Evolutionary conservation across 2,888 invertebrate genomes (phyloP), one percentile per base, ranked within the genome.

Genomic region (Andricus curvator): DNA sequence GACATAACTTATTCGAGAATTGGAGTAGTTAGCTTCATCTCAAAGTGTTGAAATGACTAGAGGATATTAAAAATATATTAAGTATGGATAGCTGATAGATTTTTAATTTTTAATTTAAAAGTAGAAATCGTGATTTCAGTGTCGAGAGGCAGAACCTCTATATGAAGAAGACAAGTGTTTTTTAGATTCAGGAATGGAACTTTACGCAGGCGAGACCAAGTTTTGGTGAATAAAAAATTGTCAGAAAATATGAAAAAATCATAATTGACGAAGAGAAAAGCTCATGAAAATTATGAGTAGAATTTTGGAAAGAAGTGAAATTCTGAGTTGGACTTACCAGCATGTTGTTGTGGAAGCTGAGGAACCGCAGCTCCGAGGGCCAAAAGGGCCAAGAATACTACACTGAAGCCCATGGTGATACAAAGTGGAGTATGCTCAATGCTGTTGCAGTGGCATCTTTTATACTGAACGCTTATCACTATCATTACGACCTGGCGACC

Each of bases 381-480:
- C 86, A 89, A 88, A 81, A 92, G 85, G 87, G 91, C 89, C 85
- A 92, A 86, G 85, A 92, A 87, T 85, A 91, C 87, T 82, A 91
- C 84, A 86, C 89, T 87, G 85, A 87, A 90, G 87, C 88, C 90
- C 92, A 92, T 92, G 87, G 87, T 89, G 89, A 88, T 89, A 84
- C 90, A 89, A 88, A 85, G 86, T 81, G 87, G 87, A 86, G 88
- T 88, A 89, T 91, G 88, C 83, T 83, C 62, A 83, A 79, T 78
- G 83, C 25, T 33, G 65, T 8, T 77, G 68, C 78, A 41, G 29
- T 79, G 66, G 79, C 83, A 82, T 80, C 90, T 92, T 92, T 90
- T 92, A 92, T 92, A 92, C 92, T 78, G 81, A 86, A 88, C 87
- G 86, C 78, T 77, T 91, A 90, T 91, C 87, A 85, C 84, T 91